Percentiles rank a stretch among this genome's conserved stretches.
Conservation (phyloP, 2,797 vertebrate species). For the Miichthys miiuy region DNA sequence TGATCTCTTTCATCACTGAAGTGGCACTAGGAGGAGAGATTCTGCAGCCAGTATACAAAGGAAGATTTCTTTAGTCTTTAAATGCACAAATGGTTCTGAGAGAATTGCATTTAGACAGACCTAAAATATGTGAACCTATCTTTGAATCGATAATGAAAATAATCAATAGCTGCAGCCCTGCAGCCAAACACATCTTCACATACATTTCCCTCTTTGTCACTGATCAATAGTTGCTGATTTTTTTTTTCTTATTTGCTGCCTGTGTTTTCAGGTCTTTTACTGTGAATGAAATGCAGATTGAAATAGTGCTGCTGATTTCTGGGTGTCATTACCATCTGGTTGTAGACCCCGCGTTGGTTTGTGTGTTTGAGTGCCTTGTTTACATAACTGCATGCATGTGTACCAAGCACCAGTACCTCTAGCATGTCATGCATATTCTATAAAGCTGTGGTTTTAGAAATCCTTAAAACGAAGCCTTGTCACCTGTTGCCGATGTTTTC, state of each 20-base stretch:
- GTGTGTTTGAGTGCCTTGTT: constrained; percentile 42
- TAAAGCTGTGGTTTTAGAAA: constrained; percentile 71
- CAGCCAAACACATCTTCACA: constrained; percentile 25
- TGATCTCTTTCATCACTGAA: not conserved
- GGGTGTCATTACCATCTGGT: constrained; percentile 43
- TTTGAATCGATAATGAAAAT: constrained; percentile 29
- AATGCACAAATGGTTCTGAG: not conserved
- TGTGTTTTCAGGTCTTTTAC: constrained; percentile 15
- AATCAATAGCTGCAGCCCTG: constrained; percentile 15
- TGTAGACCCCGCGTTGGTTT: constrained; percentile 35
- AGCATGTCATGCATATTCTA: constrained; percentile 74
- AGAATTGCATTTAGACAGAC: constrained; percentile 10
- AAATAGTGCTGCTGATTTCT: constrained; percentile 36
- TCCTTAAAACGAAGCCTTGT: constrained; percentile 65
- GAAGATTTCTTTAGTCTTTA: not conserved
- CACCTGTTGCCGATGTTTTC: constrained; percentile 75
- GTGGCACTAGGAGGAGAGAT: not conserved
- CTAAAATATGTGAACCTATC: constrained; percentile 5
- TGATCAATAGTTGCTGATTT: constrained; percentile 42
- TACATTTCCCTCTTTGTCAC: constrained; percentile 16
- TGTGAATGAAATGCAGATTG: constrained; percentile 43
- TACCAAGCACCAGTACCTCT: constrained; percentile 48
- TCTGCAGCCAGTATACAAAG: not conserved
- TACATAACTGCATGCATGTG: constrained; percentile 35
- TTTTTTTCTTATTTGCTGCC: constrained; percentile 14